Evolutionary conservation across 2,888 invertebrate species (phyloP).

Genomic region (Dinocampus coccinellae): DNA sequence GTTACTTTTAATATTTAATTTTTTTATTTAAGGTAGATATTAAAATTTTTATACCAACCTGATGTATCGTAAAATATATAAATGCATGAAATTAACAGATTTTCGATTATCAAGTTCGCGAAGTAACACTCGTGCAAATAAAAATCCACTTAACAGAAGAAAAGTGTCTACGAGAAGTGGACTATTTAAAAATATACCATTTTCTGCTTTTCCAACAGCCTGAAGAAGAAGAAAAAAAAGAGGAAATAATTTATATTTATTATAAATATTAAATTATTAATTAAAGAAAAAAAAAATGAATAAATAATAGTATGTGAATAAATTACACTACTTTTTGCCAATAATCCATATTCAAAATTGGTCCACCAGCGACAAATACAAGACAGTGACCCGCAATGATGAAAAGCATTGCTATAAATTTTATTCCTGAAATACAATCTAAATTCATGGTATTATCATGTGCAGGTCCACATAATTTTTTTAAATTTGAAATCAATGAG

Average conservation of each 20-base stretch:
- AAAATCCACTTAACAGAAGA: conserved; percentile 79
- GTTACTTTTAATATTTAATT: conserved; percentile 1
- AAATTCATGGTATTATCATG: conserved; percentile 74
- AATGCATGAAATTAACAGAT: conserved; percentile 73
- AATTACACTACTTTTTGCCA: conserved; percentile 72
- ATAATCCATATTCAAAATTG: conserved; percentile 77
- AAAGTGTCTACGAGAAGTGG: conserved; percentile 80
- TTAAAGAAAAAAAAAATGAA: too few species aligned
- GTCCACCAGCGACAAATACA: conserved; percentile 77
- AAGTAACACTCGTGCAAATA: conserved; percentile 77
- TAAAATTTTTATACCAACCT: conserved; percentile 70
- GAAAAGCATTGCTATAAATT: conserved; percentile 77
- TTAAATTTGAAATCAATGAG: conserved; percentile 74
- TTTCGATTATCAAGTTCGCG: conserved; percentile 77
- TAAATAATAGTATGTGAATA: too few species aligned
- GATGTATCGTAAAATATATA: conserved; percentile 78
- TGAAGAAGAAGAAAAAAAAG: conserved; percentile 63
- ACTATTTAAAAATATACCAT: conserved; percentile 78
- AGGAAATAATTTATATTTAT: neutral
- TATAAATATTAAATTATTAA: too few species aligned
- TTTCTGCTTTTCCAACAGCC: conserved; percentile 73
- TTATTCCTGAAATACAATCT: conserved; percentile 77
- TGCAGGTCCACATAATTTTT: conserved; percentile 74
- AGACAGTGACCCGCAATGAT: conserved; percentile 78
- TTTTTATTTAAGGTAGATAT: conserved; percentile 6